A percentile compares a stretch with the other conserved stretches of the same genome.
Conservation (phyloP, 37 sponge, comb jelly and placozoan species). For the Chondrilla cf. caribensis region DNA sequence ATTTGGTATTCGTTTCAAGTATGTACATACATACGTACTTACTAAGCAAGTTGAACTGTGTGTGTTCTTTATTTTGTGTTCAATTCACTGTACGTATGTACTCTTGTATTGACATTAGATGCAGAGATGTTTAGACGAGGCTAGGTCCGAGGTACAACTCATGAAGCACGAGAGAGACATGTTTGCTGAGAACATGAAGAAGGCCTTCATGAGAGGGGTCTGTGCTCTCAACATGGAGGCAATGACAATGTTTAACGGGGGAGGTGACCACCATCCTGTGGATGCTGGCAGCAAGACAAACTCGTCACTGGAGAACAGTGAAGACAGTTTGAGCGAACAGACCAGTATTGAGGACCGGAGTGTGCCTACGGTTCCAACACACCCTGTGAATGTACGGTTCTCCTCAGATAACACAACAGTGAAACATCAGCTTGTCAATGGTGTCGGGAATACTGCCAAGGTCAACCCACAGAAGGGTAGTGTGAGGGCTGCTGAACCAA, state of each 20-base stretch:
- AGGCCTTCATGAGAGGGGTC: conserved; percentile 98
- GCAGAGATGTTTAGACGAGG: conserved; percentile 55
- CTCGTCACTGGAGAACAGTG: too few species aligned
- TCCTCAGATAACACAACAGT: too few species aligned
- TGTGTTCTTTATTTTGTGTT: background rate
- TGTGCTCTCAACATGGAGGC: conserved; percentile 99
- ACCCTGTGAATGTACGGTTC: too few species aligned
- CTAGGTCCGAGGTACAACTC: conserved; percentile 43
- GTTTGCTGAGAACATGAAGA: conserved; percentile 97
- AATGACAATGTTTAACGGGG: conserved; percentile 88
- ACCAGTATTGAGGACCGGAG: too few species aligned
- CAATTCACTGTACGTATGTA: background rate
- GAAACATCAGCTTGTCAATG: too few species aligned
- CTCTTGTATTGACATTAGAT: conserved; percentile 42
- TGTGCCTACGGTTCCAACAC: too few species aligned
- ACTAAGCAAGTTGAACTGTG: background rate
- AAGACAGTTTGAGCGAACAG: too few species aligned
- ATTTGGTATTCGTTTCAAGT: background rate
- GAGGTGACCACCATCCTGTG: background rate
- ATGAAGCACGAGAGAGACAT: conserved; percentile 65
- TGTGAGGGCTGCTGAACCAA: too few species aligned
- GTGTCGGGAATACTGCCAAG: too few species aligned
- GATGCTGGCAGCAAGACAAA: too few species aligned
- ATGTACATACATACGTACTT: background rate
- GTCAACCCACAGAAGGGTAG: too few species aligned